phyloP scores from a whole-genome alignment of 2,113 vertebrate genomes.

The Lepisosteus oculatus region DNA sequence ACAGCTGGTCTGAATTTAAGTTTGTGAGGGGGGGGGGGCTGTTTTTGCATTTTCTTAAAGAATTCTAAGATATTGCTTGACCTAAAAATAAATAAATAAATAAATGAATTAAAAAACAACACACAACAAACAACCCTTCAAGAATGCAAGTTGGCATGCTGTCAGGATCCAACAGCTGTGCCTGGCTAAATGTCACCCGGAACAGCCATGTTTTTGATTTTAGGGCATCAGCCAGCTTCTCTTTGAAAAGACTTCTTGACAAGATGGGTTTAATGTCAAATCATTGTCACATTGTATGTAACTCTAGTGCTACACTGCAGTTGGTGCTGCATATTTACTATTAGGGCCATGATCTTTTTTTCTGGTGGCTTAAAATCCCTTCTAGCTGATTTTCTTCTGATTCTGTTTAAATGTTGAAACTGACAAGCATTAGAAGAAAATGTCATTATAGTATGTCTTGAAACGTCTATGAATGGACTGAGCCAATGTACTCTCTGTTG shows the following conservation, averaged over 20 bases:
- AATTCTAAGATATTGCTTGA: constrained; percentile 20
- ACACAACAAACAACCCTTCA: constrained; percentile 62
- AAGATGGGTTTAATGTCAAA: constrained; percentile 60
- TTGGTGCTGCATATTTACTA: too few species aligned
- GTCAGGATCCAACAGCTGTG: constrained; percentile 65
- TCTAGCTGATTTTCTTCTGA: too few species aligned
- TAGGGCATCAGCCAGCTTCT: constrained; percentile 47
- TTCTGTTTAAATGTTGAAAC: too few species aligned
- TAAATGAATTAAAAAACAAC: constrained; percentile 14
- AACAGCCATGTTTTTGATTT: constrained; percentile 55
- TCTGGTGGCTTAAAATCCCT: too few species aligned
- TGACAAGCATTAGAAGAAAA: too few species aligned
- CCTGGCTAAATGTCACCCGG: constrained; percentile 64
- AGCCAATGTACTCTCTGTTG: too few species aligned
- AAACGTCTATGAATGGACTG: too few species aligned
- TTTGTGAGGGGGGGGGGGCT: background rate
- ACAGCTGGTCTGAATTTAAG: too few species aligned
- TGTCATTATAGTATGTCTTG: too few species aligned
- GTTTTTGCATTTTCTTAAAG: constrained; percentile 13
- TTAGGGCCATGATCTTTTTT: too few species aligned
- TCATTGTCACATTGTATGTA: constrained; percentile 62
- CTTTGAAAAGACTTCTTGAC: constrained; percentile 49
- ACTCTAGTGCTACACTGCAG: constrained; percentile 58
- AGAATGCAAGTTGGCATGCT: constrained; percentile 61
- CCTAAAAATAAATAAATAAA: constrained; percentile 20